Evolutionary conservation across 2,888 invertebrate genomes (phyloP).

Genomic region (Sesia bembeciformis): DNA sequence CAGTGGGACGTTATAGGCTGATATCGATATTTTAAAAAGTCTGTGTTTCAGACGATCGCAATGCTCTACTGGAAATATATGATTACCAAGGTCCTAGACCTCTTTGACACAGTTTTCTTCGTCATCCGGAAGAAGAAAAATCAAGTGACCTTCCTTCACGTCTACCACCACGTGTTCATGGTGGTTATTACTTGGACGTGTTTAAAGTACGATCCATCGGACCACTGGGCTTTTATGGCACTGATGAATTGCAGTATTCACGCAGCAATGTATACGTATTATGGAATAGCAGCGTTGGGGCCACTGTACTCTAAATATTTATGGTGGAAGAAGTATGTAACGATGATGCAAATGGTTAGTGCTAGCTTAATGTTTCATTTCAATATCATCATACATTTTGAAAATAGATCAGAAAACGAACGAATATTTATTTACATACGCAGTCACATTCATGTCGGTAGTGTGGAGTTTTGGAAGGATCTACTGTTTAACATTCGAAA

Average conservation of each 20-base stretch:
- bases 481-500: no score
- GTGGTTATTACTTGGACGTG: slow-evolving; percentile 81
- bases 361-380: not conserved
- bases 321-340: slow-evolving; percentile 90
- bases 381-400: not conserved
- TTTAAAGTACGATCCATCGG: slow-evolving; percentile 81
- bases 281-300: slow-evolving; percentile 80
- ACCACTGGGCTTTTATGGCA: slow-evolving; percentile 81
- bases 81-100: slow-evolving; percentile 80
- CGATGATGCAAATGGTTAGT: slow-evolving; percentile 80
- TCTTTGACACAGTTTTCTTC: slow-evolving; percentile 85
- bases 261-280: slow-evolving; percentile 83
- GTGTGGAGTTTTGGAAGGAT: no score
- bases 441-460: no score
- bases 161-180: slow-evolving; percentile 86
- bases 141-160: slow-evolving; percentile 88
- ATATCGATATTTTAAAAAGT: no score
- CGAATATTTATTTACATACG: not conserved
- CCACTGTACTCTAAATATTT: slow-evolving; percentile 78
- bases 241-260: slow-evolving; percentile 81
- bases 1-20: no score
- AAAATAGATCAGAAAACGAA: not conserved
- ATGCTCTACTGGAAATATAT: slow-evolving; percentile 77
- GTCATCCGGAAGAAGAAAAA: slow-evolving; percentile 82
- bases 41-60: slow-evolving; percentile 21